phyloP scores from a whole-genome alignment of 2,797 vertebrate species.

The Crenichthys baileyi region DNA sequence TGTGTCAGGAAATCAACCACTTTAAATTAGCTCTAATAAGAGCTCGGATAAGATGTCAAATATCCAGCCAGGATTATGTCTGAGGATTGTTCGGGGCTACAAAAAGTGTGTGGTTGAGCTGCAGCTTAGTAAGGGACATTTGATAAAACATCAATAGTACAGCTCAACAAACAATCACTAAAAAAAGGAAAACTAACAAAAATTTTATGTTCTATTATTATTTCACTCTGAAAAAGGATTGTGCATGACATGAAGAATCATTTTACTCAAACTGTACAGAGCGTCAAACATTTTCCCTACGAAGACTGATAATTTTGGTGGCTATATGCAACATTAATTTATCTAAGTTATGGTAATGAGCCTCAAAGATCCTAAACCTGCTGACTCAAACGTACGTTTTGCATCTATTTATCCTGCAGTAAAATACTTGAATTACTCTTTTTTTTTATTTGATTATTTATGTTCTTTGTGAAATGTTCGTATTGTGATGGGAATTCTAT shows the following conservation, averaged over 20 bases:
- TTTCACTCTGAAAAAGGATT: not conserved
- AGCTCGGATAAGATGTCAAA: too few relatives aligned
- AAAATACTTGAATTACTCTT: not conserved
- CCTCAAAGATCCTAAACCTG: not conserved
- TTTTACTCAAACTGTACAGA: not conserved
- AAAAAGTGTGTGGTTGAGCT: not conserved
- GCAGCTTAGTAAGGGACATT: not conserved
- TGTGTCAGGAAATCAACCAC: too few relatives aligned
- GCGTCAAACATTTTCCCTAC: not conserved
- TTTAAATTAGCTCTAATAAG: too few relatives aligned
- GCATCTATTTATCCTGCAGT: not conserved
- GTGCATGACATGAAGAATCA: not conserved
- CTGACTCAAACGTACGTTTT: not conserved
- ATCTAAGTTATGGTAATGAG: not conserved
- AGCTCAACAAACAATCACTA: not conserved
- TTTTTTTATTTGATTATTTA: not conserved
- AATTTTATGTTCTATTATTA: not conserved
- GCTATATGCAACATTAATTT: not conserved
- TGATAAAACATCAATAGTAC: not conserved
- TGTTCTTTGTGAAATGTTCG: not conserved
- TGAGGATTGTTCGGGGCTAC: too few relatives aligned
- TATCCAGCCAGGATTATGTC: too few relatives aligned
- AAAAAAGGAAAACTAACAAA: not conserved
- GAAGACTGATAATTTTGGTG: not conserved
- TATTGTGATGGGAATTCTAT: not conserved